phyloP scores from a whole-genome alignment of 2,113 vertebrate genomes.

The Rhinopomastus cyanomelas region DNA sequence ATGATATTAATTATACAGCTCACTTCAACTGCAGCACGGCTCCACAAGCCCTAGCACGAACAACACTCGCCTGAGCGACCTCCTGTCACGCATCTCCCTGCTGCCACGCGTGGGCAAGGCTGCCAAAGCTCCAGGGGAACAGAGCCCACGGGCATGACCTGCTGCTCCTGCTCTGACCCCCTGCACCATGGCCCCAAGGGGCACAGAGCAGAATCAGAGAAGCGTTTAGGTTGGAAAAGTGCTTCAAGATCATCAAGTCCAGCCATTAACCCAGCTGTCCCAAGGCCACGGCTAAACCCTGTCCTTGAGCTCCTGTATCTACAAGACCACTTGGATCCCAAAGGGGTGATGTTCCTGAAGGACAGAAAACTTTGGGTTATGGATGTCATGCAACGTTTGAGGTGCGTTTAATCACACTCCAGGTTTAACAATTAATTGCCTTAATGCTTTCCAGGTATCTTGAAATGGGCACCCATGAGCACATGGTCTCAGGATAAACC shows the following conservation, averaged over 20 bases:
- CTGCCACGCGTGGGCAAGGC: accelerated
- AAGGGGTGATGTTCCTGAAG: too few relatives aligned
- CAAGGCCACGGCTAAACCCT: too few relatives aligned
- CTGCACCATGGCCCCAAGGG: too few relatives aligned
- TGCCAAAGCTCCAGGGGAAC: not conserved
- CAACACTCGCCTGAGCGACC: not conserved
- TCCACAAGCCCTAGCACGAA: not conserved
- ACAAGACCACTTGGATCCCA: too few relatives aligned
- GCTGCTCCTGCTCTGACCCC: not conserved
- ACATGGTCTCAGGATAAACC: not conserved
- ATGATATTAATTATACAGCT: not conserved
- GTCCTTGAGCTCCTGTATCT: too few relatives aligned
- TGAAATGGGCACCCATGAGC: not conserved
- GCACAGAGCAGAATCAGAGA: too few relatives aligned
- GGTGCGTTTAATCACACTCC: too few relatives aligned
- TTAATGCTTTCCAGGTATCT: not conserved
- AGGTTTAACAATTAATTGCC: not conserved
- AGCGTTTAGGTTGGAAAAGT: too few relatives aligned
- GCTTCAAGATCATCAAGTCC: too few relatives aligned
- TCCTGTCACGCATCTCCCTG: accelerated
- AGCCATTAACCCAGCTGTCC: too few relatives aligned
- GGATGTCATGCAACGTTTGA: too few relatives aligned
- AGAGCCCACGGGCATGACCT: accelerated
- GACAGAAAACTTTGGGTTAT: too few relatives aligned
- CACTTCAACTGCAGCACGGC: not conserved